A percentile compares a stretch with the other conserved stretches of the same genome.
These are phyloP conservation scores for Leptosomus discolor DNA, from an alignment of 2,113 vertebrate species.

Conservation along the genomic window DNA sequence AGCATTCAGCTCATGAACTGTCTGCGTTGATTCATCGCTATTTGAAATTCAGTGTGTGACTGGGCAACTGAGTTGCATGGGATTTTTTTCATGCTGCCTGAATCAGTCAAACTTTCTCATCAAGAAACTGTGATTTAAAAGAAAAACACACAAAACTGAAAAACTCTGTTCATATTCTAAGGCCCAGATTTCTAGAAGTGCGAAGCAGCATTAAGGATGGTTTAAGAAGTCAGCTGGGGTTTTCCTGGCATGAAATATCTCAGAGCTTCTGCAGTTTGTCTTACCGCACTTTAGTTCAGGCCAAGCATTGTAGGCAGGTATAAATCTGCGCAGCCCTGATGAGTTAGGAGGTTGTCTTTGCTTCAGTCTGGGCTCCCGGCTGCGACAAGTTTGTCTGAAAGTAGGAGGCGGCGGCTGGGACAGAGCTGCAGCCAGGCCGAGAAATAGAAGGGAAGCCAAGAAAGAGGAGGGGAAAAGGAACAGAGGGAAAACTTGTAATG, in stretches of 20 bases:
- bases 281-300: background rate
- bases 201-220: background rate
- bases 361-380: background rate
- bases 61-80: background rate
- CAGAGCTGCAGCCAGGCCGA: background rate
- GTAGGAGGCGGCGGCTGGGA: rapidly evolving
- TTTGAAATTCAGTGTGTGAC: slow-evolving; percentile 20
- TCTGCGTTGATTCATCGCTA: background rate
- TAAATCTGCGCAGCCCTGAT: background rate
- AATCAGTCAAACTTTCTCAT: slow-evolving; percentile 30
- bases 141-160: background rate
- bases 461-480: background rate
- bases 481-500: background rate
- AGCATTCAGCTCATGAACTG: background rate
- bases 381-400: background rate
- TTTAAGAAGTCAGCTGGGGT: background rate
- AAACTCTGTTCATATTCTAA: background rate
- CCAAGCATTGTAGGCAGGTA: background rate
- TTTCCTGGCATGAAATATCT: background rate
- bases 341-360: background rate
- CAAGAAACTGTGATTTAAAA: background rate
- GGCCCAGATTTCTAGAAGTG: background rate
- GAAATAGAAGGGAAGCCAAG: background rate
- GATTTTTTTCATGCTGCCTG: background rate
- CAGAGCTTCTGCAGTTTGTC: background rate